These are phyloP conservation scores for Pandemis corylana DNA, from an alignment of 2,888 invertebrate genomes.

Conservation along the genomic window DNA sequence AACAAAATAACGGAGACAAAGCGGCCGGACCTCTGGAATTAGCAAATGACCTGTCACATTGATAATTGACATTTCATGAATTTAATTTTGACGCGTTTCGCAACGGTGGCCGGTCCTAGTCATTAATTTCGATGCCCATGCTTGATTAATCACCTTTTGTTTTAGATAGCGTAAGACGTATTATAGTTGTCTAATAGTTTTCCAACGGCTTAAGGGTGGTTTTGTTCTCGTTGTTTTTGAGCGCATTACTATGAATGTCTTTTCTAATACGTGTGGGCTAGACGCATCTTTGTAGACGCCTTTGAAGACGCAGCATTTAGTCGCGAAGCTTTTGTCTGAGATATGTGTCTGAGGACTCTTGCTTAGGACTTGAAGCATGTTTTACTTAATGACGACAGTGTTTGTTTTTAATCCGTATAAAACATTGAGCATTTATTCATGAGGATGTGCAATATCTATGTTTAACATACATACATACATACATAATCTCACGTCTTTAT, in stretches of 20 bases:
- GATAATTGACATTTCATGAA: constrained; percentile 68
- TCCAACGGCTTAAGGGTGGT: constrained; percentile 1
- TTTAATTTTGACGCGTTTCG: constrained; percentile 60
- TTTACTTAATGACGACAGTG: background rate
- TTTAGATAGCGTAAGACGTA: constrained; percentile 49
- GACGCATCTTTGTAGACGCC: constrained; percentile 6
- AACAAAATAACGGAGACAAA: constrained; percentile 46
- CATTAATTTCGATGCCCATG: constrained; percentile 60
- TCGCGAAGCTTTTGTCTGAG: background rate
- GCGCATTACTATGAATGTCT: constrained; percentile 4
- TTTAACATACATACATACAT: background rate
- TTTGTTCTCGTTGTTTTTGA: constrained; percentile 18
- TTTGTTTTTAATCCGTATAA: background rate
- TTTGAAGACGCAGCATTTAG: background rate
- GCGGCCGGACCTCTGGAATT: constrained; percentile 53
- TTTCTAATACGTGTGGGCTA: background rate
- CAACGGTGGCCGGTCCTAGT: constrained; percentile 61
- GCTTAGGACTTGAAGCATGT: background rate
- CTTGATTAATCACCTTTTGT: constrained; percentile 63
- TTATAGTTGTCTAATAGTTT: constrained; percentile 22
- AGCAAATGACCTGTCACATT: constrained; percentile 74
- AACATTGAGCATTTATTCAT: background rate
- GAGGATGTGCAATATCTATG: background rate
- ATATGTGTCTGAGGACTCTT: background rate
- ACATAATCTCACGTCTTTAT: too few species aligned